Base-by-base conservation (phyloP, 2,888 invertebrate species). In the Asteroscopus sphinx region DNA sequence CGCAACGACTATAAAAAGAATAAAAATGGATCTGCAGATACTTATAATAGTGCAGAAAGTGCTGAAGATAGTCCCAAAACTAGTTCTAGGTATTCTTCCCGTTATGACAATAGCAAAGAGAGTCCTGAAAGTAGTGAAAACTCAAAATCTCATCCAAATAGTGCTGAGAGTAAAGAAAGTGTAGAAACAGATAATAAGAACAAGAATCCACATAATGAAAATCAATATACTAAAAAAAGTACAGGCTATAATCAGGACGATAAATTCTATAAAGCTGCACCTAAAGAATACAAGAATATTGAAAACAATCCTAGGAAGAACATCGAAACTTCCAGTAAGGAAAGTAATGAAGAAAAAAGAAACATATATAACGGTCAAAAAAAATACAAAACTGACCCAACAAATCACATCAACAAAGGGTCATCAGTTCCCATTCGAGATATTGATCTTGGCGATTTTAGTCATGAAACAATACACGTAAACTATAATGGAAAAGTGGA, bases 401-500 rank as follows among this genome's bases (percentile, higher is more conserved):
- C 25, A 40, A 52, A 21, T 42, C 9, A 48, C 0, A 15, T 42
- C 21, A 15, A 51, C 1, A 17, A 65, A 54, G 76, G 28, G 5
- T 57, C 68, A 12, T 71, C 80, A 8, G 54, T 53, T 25, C 68
- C 64, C 37, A 77, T 85, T 60, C 83, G 85, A 76, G 85, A 90
- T 37, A 83, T 85, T 28, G 87, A 89, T 61, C 77, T 85, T 63
- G 80, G 69, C 45, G 85, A 89, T 65, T 88, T 87, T 56, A 87
- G 85, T 60, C 84, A 86, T 65, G 88, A 88, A 80, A 83, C 73
- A 74, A 78, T 87, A 68, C 73, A 85, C 48, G 49, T 85, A 13
- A 83, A 86, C 64, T 77, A 84, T 48, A 77, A 86, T 53, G 86
- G 85, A 26, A 61, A 86, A 71, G 74, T 85, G 37, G 80, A 83